Evolutionary conservation across 2,797 vertebrate species (phyloP).

Genomic region (Periophthalmus magnuspinnatus): DNA sequence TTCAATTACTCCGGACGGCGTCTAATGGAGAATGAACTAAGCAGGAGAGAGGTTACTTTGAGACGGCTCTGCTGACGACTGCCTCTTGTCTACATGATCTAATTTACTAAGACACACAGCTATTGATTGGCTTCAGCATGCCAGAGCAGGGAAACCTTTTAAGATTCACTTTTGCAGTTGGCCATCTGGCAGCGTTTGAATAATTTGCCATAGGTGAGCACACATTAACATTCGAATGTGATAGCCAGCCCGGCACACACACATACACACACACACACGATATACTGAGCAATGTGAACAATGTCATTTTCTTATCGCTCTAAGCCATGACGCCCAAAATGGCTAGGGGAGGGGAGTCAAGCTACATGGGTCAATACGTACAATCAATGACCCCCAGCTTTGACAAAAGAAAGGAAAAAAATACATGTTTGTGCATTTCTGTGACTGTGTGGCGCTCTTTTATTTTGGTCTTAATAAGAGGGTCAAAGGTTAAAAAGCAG

Average conservation of each 20-base stretch:
- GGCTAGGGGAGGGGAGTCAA: slow-evolving; percentile 39
- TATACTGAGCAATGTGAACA: background rate
- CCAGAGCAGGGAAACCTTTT: slow-evolving; percentile 64
- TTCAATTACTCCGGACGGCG: slow-evolving; percentile 70
- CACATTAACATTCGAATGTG: slow-evolving; percentile 14
- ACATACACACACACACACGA: background rate
- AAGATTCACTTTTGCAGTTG: slow-evolving; percentile 58
- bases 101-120: slow-evolving; percentile 76
- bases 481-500: slow-evolving; percentile 46
- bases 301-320: slow-evolving; percentile 61
- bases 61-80: slow-evolving; percentile 70
- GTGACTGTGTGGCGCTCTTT: slow-evolving; percentile 34
- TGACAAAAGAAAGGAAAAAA: slow-evolving; percentile 35
- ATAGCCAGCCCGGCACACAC: background rate
- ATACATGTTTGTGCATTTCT: slow-evolving; percentile 40
- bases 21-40: slow-evolving; percentile 76
- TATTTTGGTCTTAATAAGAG: slow-evolving; percentile 42
- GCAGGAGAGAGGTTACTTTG: slow-evolving; percentile 67
- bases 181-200: slow-evolving; percentile 46
- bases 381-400: slow-evolving; percentile 61
- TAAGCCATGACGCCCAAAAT: slow-evolving; percentile 58
- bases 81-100: slow-evolving; percentile 77
- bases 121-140: slow-evolving; percentile 75
- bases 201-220: slow-evolving; percentile 29
- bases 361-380: slow-evolving; percentile 63